Base-by-base conservation (phyloP, 2,888 invertebrate species). In the Hirtodrosophila confusa region DNA sequence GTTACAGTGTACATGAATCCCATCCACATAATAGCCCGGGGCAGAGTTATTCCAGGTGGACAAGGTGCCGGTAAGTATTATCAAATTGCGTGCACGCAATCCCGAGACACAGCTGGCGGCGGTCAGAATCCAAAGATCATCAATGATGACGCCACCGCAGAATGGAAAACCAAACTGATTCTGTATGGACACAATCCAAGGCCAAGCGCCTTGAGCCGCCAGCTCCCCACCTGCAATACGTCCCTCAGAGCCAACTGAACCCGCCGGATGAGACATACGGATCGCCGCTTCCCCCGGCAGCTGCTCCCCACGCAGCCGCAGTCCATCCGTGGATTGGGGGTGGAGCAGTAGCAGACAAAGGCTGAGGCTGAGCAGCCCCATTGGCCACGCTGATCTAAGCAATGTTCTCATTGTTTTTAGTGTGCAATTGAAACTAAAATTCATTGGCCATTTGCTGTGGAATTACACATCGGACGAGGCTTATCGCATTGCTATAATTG, bases 141-240 rank as follows among this genome's bases (percentile, higher is more conserved):
- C 41, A 4, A 90, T 70, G 17, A 90, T 89, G 17, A 71, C 67
- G 9, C 89, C 89, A 1, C 83, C 88, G 60, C 91, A 91, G 10
- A 78, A 74, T 29, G 89, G 90, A 37, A 67, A 75, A 5, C 74
- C 78, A 8, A 7, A 69, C 4, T 23, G 23, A 11, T 74, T 69
- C 62, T 90, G 90, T n/a, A 91, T 27, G 4, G 89, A 89, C 0
- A 85, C 76, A 48, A 90, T 88, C 62, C 86, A 90, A 9, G 91
- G 90, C 37, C 88, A 90, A 2, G 43, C 50, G 17, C 79, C 80
- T 4, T 9, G 41, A 8, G 48, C 35, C 0, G 78, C 84, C 3
- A 54, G 41, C n/a, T 63, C 27, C 0, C 88, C 88, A 4, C 88
- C 89, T 1, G 56, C 40, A 11, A 88, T 44, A 10, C 88, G 89